Evolutionary conservation across 2,113 vertebrate species (phyloP), one percentile per base, ranked within the genome.

Genomic region (Macrotus californicus): DNA sequence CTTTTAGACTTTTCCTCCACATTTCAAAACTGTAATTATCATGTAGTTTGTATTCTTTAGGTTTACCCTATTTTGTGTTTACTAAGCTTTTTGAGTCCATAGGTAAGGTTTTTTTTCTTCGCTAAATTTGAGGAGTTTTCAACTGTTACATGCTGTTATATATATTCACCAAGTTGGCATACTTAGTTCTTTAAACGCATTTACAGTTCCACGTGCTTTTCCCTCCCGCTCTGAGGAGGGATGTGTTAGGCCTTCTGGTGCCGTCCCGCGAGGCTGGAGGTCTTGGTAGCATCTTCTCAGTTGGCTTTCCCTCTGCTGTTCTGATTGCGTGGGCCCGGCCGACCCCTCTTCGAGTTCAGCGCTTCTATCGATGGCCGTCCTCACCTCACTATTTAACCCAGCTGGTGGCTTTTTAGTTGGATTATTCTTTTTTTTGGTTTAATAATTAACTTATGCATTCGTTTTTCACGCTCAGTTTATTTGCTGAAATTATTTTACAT

Each of bases 341-440:
- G n/a, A 7, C 7, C 31, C 0, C 5, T 6, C 34, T n/a, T 36
- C 18, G 12, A 3, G 12, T 14, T 48, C 64, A 6, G 22, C 73
- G 46, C 5, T n/a, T 41, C 61, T 13, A 2, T 2, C 36, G 6
- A 43, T 39, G 19, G 9, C 39, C 26, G 3, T 41, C 10, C 31
- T n/a, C 29, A 8, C 21, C 8, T 16, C 3, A 19, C 10, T 61
- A 12, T 87, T 31, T 56, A 66, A 54, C 77, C 14, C 70, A 64
- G 8, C 21, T 7, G 34, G 6, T 6, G 18, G 59, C 5, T 36
- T n/a, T 36, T 48, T 22, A 22, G 43, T 69, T 81, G 61, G 48
- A 85, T 22, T 52, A 13, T 46, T 70, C 6, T 26, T 48, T 26
- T 64, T 89, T 89, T 89, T 29, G 89, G 10, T 77, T 77, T 29